Percentiles rank a stretch among this genome's conserved stretches.
Evolutionary conservation across 2,113 vertebrate genomes (phyloP).

Genomic region (Petroica traversi): DNA sequence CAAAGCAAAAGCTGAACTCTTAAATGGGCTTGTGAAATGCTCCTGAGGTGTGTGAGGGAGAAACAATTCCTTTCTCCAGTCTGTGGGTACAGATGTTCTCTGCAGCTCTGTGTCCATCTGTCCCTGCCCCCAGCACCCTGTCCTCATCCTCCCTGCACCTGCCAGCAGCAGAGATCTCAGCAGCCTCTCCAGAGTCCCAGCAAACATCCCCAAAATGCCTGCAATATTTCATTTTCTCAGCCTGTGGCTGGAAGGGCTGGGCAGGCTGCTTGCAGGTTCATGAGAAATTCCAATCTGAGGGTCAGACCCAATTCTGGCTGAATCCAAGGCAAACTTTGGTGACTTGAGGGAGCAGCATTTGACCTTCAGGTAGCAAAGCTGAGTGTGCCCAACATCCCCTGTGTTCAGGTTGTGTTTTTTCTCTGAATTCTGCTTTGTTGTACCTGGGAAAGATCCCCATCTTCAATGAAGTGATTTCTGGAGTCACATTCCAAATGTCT

Average conservation of each 20-base stretch:
- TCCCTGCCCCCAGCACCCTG: background rate
- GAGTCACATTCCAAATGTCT: background rate
- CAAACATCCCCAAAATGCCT: background rate
- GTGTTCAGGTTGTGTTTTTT: background rate
- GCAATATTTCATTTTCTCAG: fast-evolving
- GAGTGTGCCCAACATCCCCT: background rate
- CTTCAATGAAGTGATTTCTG: background rate
- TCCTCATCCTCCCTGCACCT: background rate
- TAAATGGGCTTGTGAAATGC: background rate
- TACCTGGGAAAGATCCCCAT: background rate
- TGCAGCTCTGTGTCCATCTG: background rate
- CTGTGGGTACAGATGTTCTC: background rate
- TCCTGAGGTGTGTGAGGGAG: background rate
- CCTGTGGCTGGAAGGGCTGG: background rate
- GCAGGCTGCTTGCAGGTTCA: background rate
- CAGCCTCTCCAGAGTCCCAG: background rate
- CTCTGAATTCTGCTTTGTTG: background rate
- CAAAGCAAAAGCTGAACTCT: background rate
- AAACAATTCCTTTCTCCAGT: background rate
- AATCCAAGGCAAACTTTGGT: background rate
- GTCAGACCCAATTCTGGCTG: background rate
- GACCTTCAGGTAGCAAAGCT: background rate
- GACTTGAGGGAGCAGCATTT: background rate
- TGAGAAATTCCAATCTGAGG: background rate
- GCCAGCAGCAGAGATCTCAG: background rate